phyloP scores from a whole-genome alignment of 2,797 vertebrate genomes.

The Molossus molossus region DNA sequence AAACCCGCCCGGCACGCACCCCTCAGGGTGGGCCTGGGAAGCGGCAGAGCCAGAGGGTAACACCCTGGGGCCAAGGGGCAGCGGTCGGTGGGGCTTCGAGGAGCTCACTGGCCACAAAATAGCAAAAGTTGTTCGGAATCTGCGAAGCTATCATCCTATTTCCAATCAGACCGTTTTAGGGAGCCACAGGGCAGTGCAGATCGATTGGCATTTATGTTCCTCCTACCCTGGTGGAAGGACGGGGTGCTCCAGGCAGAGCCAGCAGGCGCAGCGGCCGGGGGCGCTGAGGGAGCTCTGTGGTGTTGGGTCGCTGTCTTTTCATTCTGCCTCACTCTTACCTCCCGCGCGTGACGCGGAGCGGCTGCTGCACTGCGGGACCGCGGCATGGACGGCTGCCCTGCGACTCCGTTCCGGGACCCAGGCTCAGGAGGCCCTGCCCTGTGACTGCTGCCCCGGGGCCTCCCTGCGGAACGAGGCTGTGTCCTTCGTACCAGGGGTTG shows the following conservation, averaged over 20 bases:
- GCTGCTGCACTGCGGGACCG: background rate
- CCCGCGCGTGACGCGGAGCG: slow-evolving; percentile 27
- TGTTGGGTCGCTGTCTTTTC: slow-evolving; percentile 28
- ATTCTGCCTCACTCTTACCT: slow-evolving; percentile 68
- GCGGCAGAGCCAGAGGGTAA: background rate
- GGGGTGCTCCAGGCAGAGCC: slow-evolving; percentile 74
- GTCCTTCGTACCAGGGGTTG: background rate
- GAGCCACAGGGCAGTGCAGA: slow-evolving; percentile 53
- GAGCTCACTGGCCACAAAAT: slow-evolving; percentile 72
- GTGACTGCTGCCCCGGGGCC: background rate
- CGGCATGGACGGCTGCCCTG: background rate
- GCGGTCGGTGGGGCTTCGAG: slow-evolving; percentile 52
- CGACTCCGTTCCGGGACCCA: slow-evolving; percentile 46
- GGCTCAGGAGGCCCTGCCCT: background rate
- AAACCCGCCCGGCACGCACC: background rate
- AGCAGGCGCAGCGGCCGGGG: slow-evolving; percentile 84
- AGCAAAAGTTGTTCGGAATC: slow-evolving; percentile 74
- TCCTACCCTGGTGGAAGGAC: slow-evolving; percentile 60
- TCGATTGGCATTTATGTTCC: slow-evolving; percentile 83
- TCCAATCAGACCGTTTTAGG: slow-evolving; percentile 48
- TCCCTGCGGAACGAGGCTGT: background rate
- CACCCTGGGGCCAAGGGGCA: slow-evolving; percentile 70
- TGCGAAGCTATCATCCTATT: slow-evolving; percentile 13
- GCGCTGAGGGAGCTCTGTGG: slow-evolving; percentile 76
- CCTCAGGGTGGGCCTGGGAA: background rate